Percentiles rank a stretch among this genome's conserved stretches.
These are phyloP conservation scores for Parnassius glacialis DNA, from an alignment of 2,888 invertebrate genomes.

Conservation along the genomic window DNA sequence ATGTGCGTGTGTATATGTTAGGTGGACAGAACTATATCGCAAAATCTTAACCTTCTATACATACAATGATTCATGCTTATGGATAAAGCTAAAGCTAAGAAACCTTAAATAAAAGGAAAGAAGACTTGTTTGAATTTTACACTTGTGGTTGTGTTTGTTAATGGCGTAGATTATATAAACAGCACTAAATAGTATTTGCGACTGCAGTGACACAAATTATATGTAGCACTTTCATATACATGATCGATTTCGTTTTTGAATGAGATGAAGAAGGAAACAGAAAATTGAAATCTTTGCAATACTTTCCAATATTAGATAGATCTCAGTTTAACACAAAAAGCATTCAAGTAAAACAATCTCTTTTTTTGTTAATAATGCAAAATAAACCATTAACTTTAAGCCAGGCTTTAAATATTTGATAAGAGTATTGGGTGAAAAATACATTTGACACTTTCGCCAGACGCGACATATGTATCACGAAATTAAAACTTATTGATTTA, in stretches of 20 bases:
- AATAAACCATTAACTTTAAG: slow-evolving; percentile 61
- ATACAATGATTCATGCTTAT: slow-evolving; percentile 66
- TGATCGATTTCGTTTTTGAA: slow-evolving; percentile 33
- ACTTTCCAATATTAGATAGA: slow-evolving; percentile 13
- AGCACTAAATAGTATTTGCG: background rate
- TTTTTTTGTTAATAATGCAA: slow-evolving; percentile 72
- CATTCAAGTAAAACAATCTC: slow-evolving; percentile 49
- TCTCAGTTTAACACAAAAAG: slow-evolving; percentile 64
- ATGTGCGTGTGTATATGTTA: slow-evolving; percentile 67
- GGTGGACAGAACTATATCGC: slow-evolving; percentile 49
- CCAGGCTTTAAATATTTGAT: slow-evolving; percentile 67
- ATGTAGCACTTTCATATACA: slow-evolving; percentile 37
- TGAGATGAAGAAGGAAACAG: slow-evolving; percentile 51
- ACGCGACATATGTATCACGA: slow-evolving; percentile 58
- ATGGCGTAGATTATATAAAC: background rate
- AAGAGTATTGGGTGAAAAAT: slow-evolving; percentile 81
- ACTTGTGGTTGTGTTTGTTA: slow-evolving; percentile 7
- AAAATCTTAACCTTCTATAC: slow-evolving; percentile 59
- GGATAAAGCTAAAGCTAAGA: slow-evolving; percentile 61
- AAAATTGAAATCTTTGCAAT: slow-evolving; percentile 14
- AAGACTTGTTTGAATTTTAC: slow-evolving; percentile 37
- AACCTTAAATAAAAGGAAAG: too few relatives aligned
- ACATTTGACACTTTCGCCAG: slow-evolving; percentile 68
- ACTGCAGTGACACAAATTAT: slow-evolving; percentile 4
- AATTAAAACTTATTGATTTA: slow-evolving; percentile 54